phyloP scores from a whole-genome alignment of 2,797 vertebrate genomes.

The Alauda arvensis region DNA sequence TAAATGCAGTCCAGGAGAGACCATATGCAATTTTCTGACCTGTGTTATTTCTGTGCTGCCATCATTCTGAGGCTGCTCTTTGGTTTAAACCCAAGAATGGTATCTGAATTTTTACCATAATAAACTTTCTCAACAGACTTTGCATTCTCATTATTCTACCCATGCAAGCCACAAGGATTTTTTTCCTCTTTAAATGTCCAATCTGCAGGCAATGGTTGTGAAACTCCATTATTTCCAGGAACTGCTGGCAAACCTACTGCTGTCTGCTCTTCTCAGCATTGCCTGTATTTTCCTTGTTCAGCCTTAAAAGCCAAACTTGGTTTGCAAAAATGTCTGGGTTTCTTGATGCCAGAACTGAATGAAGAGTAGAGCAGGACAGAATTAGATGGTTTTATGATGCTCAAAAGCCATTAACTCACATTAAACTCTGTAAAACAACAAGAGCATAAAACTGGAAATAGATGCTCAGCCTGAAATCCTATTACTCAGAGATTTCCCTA shows the following conservation, averaged over 20 bases:
- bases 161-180: conserved; percentile 11
- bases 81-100: conserved; percentile 23
- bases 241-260: conserved; percentile 53
- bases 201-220: conserved; percentile 48
- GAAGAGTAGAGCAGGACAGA: conserved; percentile 19
- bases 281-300: conserved; percentile 58
- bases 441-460: conserved; percentile 39
- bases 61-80: conserved; percentile 17
- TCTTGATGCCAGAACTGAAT: conserved; percentile 28
- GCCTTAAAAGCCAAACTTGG: conserved; percentile 53
- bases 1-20: not conserved
- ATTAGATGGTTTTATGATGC: conserved; percentile 31
- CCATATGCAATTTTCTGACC: conserved; percentile 19
- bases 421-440: conserved; percentile 19
- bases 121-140: conserved; percentile 8
- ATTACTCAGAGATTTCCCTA: conserved; percentile 36
- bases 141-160: conserved; percentile 25
- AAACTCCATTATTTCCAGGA: conserved; percentile 71
- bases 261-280: conserved; percentile 40
- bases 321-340: conserved; percentile 47
- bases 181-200: conserved; percentile 37
- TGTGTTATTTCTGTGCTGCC: conserved; percentile 1
- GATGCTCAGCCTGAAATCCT: conserved; percentile 15
- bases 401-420: conserved; percentile 18
- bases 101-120: conserved; percentile 34